These are phyloP conservation scores for Tyto alba DNA, from an alignment of 2,113 vertebrate genomes.

Conservation along the genomic window DNA sequence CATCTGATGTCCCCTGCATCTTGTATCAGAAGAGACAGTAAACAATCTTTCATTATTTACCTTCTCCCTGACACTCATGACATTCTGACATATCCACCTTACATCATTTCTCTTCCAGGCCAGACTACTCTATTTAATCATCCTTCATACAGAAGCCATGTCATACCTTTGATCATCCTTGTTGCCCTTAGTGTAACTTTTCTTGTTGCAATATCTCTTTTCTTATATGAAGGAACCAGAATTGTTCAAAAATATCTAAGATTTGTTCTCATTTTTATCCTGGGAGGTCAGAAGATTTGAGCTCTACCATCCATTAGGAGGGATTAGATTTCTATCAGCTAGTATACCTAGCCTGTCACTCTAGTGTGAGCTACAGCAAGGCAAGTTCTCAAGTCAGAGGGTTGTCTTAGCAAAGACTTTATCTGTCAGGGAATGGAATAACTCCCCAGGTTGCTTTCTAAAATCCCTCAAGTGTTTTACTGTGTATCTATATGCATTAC, in stretches of 20 bases:
- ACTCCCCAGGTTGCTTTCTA: background rate
- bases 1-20: background rate
- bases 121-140: background rate
- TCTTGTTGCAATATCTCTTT: background rate
- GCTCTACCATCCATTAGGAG: background rate
- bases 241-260: background rate
- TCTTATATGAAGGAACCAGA: background rate
- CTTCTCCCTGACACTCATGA: background rate
- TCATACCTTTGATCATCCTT: background rate
- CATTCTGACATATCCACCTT: background rate
- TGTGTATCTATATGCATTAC: background rate
- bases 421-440: background rate
- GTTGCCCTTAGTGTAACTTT: background rate
- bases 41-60: background rate
- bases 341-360: background rate
- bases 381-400: background rate
- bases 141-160: background rate
- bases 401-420: background rate
- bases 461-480: background rate
- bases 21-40: background rate
- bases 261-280: background rate
- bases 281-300: constrained; percentile 13
- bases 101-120: background rate
- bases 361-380: background rate
- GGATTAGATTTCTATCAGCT: constrained; percentile 7